Conservation (phyloP, 2,113 vertebrate genomes). For the Heptranchias perlo region DNA sequence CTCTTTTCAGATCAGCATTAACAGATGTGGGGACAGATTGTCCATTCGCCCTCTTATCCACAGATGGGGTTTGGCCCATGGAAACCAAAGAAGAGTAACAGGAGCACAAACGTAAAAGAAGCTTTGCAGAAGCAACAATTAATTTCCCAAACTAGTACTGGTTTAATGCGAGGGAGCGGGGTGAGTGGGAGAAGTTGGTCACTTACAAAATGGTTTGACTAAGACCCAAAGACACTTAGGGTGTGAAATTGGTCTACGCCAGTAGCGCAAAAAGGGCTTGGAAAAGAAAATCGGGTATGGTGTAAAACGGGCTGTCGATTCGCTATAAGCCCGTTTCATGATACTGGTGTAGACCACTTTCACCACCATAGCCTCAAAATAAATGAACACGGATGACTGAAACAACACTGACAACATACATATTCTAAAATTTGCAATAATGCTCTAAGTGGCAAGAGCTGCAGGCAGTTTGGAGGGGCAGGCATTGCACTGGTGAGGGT, state of each 20-base stretch:
- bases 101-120: background rate
- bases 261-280: background rate
- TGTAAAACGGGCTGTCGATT: background rate
- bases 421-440: background rate
- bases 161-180: background rate
- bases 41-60: background rate
- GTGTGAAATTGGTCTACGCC: background rate
- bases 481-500: background rate
- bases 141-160: background rate
- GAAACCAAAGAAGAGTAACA: background rate
- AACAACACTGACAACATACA: no score
- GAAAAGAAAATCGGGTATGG: background rate
- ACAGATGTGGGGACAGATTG: background rate
- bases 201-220: background rate
- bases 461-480: background rate
- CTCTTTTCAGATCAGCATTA: background rate
- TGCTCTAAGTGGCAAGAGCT: background rate
- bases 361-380: background rate
- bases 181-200: background rate
- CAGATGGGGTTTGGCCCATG: background rate
- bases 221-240: background rate
- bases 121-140: no score
- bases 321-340: background rate
- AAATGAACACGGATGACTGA: background rate
- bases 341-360: background rate